phyloP scores from a whole-genome alignment of 2,113 vertebrate genomes.

The Cromileptes altivelis region DNA sequence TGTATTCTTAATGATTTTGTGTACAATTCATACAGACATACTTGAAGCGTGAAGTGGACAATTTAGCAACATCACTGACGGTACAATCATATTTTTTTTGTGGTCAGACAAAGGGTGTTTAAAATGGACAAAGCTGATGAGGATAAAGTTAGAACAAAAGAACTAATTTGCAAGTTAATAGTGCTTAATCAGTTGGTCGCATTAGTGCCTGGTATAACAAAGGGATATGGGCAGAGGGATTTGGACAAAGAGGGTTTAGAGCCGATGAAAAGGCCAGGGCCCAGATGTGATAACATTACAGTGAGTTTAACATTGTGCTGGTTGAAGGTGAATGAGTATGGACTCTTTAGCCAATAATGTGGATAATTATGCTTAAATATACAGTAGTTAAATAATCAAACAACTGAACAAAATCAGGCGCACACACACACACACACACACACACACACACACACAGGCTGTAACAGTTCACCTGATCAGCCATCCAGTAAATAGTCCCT shows the following conservation, averaged over 20 bases:
- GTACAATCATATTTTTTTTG: slow-evolving; percentile 32
- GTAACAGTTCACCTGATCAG: slow-evolving; percentile 43
- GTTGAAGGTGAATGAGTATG: slow-evolving; percentile 67
- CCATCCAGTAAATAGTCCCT: slow-evolving; percentile 51
- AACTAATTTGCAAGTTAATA: slow-evolving; percentile 80
- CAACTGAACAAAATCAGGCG: slow-evolving; percentile 13
- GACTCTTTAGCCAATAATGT: slow-evolving; percentile 54
- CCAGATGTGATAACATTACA: slow-evolving; percentile 68
- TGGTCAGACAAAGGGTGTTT: slow-evolving; percentile 60
- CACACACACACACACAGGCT: neutral
- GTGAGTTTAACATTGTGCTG: slow-evolving; percentile 64
- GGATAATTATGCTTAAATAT: slow-evolving; percentile 59
- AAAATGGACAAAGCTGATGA: slow-evolving; percentile 64
- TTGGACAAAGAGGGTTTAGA: slow-evolving; percentile 74
- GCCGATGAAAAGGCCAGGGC: slow-evolving; percentile 64
- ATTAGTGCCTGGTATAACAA: slow-evolving; percentile 73
- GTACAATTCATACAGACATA: slow-evolving; percentile 38
- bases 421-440: neutral
- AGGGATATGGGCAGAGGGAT: slow-evolving; percentile 70
- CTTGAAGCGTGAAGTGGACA: slow-evolving; percentile 61
- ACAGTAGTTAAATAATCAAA: slow-evolving; percentile 57
- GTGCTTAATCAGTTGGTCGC: slow-evolving; percentile 76
- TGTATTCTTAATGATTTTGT: slow-evolving; percentile 37
- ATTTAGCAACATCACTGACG: slow-evolving; percentile 51
- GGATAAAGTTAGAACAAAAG: slow-evolving; percentile 76